These are phyloP conservation scores for Polyploca ridens DNA, from an alignment of 2,888 invertebrate species.

Conservation along the genomic window DNA sequence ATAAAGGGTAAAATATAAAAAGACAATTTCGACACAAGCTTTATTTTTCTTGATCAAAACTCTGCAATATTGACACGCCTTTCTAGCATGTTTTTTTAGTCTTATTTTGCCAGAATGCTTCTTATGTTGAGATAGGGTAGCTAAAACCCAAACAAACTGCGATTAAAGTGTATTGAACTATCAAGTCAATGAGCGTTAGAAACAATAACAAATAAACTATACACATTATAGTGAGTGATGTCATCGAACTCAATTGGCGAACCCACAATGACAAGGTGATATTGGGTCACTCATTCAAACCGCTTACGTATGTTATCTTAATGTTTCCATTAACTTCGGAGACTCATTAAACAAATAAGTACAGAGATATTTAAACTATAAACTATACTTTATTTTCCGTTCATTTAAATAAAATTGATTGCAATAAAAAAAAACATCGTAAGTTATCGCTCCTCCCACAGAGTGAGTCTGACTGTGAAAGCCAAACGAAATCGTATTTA, in stretches of 20 bases:
- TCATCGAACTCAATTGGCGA: constrained; percentile 25
- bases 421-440: no score
- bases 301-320: background rate
- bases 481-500: no score
- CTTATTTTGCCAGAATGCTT: background rate
- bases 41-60: background rate
- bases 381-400: background rate
- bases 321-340: constrained; percentile 4
- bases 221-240: constrained; percentile 10
- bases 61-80: background rate
- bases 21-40: background rate
- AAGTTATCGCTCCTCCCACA: background rate
- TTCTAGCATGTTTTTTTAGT: no score
- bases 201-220: background rate
- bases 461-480: no score
- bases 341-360: background rate
- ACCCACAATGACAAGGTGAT: constrained; percentile 30
- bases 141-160: no score
- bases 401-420: background rate
- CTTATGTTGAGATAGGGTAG: background rate
- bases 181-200: background rate
- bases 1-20: background rate
- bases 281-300: constrained; percentile 30
- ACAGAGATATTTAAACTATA: background rate
- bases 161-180: background rate